Base-by-base conservation (phyloP, 2,113 vertebrate genomes). In the Calypte anna region DNA sequence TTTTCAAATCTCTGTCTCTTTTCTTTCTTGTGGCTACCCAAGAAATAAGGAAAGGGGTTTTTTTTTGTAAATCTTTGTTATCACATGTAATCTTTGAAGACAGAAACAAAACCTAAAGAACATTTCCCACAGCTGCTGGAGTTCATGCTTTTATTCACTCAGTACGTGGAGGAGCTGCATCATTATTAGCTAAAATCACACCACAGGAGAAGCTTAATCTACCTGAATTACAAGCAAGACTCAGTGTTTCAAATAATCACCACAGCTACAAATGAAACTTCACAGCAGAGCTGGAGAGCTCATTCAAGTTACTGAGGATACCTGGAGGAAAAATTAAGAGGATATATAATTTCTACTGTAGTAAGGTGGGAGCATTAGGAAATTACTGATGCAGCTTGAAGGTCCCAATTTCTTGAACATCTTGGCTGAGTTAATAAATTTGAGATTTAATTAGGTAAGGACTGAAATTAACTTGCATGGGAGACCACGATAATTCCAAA, bases 81-180 rank as follows among this genome's bases (percentile, higher is more conserved):
- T 61, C 73, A 59, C 9, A 7, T 43, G 27, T 55, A 63, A 80
- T 62, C 48, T 84, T 86, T 78, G 74, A 80, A 75, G 36, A 68
- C 20, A 79, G 55, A 91, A 86, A 83, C 16, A 83, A 88, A 70
- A 88, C 76, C 82, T 59, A 58, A 63, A 92, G 68, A 85, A 69
- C 38, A 44, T 82, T 89, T 91, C 66, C 86, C 86, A 85, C 69
- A 94, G 82, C 53, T 33, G 15, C 44, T 38, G 72, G 31, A 80
- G 30, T 33, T 89, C 64, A 22, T 21, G 30, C 22, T 91, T 88
- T 83, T 73, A 61, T 61, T 91, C 58, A 25, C 54, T 87, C 1
- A 1, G 53, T 66, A 53, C 18, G 27, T 19, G n/a, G 33, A 91
- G 75, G 73, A 91, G 28, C 27, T 83, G 53, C 53, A 67, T 38